A percentile compares a stretch with the other conserved stretches of the same genome.
Evolutionary conservation across 2,797 vertebrate genomes (phyloP).

Genomic region (Enteromius trimaculatus): DNA sequence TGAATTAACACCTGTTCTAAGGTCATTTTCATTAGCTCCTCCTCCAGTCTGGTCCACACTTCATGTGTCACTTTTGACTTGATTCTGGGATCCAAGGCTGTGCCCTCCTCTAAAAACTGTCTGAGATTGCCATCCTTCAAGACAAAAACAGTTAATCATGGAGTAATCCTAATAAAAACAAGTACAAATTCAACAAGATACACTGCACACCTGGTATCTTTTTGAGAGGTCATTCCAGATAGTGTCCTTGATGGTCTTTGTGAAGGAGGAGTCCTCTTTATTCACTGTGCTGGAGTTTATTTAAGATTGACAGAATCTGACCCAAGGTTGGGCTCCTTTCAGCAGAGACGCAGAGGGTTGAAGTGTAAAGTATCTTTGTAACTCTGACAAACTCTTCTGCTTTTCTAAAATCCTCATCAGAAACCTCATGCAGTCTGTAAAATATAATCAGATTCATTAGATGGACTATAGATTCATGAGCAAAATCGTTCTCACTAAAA

Average conservation of each 20-base stretch:
- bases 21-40: background rate
- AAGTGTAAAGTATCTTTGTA: conserved; percentile 45
- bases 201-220: conserved; percentile 27
- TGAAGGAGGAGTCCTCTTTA: background rate
- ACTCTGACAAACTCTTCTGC: conserved; percentile 45
- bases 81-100: conserved; percentile 8
- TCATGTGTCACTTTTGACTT: background rate
- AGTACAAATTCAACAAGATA: background rate
- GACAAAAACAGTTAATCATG: background rate
- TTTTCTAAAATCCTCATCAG: conserved; percentile 40
- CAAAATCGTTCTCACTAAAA: background rate
- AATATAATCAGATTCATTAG: conserved; percentile 22
- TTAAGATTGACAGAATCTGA: too few species aligned
- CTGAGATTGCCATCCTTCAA: background rate
- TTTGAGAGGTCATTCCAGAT: conserved; percentile 30
- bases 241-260: conserved; percentile 29
- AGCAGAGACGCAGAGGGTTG: conserved; percentile 29
- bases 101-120: background rate
- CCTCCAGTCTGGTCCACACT: background rate
- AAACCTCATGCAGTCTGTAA: conserved; percentile 24
- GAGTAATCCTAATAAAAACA: background rate
- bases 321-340: too few species aligned
- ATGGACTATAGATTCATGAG: conserved; percentile 21
- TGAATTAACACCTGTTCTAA: background rate
- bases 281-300: conserved; percentile 29